These are phyloP conservation scores for Scyliorhinus canicula DNA, from an alignment of 2,797 vertebrate genomes.

Conservation along the genomic window DNA sequence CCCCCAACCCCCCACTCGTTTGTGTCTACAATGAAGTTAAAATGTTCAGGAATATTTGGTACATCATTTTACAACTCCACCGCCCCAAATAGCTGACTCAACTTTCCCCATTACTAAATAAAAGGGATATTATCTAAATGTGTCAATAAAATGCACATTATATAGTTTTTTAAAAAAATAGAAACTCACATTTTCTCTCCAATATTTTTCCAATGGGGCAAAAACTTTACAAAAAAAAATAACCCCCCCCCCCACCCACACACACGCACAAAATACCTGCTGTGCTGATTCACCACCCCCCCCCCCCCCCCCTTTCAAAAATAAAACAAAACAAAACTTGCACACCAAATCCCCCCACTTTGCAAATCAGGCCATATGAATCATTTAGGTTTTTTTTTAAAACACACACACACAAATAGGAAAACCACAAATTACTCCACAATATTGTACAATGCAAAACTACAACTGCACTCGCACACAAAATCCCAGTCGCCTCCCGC, in stretches of 20 bases:
- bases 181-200: neutral
- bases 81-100: neutral
- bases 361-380: constrained; percentile 44
- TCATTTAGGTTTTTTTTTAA: constrained; percentile 11
- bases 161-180: no score
- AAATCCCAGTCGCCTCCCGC: neutral
- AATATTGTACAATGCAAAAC: neutral
- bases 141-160: no score
- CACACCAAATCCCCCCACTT: constrained; percentile 32
- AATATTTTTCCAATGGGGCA: neutral
- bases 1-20: no score
- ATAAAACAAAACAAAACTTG: neutral
- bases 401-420: constrained; percentile 35
- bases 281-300: neutral
- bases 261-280: neutral
- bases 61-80: neutral
- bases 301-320: no score
- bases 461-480: neutral
- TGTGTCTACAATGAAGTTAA: neutral
- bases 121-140: neutral
- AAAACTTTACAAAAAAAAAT: no score
- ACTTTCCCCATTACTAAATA: neutral
- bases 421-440: neutral
- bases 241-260: no score
- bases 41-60: neutral